Evolutionary conservation across 23 tunicate genomes (phyloP).

Genomic region (Diplosoma virens): DNA sequence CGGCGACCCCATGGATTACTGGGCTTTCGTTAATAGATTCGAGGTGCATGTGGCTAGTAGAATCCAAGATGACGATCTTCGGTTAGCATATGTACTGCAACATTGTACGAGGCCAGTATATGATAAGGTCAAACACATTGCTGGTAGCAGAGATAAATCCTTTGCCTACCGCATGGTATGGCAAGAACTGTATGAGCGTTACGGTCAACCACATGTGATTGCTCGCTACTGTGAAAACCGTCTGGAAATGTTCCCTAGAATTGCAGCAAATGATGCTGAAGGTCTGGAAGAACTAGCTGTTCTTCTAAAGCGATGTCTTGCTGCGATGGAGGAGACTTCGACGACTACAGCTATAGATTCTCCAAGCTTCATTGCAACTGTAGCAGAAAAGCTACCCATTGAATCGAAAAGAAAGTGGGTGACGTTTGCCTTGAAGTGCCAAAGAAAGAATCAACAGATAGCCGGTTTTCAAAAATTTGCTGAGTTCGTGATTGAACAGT

Average conservation of each 20-base stretch:
- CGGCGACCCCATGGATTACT: constrained; percentile 42
- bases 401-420: background rate
- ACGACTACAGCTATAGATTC: constrained; percentile 1
- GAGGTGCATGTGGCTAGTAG: constrained; percentile 25
- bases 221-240: constrained; percentile 15
- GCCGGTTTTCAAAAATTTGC: constrained; percentile 26
- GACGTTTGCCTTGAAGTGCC: background rate
- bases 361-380: background rate
- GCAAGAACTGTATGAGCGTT: constrained; percentile 23
- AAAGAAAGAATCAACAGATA: background rate
- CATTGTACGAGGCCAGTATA: constrained; percentile 18
- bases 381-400: constrained; percentile 17
- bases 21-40: constrained; percentile 26
- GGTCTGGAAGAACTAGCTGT: constrained; percentile 23
- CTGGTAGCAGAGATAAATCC: background rate
- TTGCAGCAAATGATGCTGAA: constrained; percentile 2
- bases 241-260: background rate
- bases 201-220: constrained; percentile 34
- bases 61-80: constrained; percentile 2
- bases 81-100: constrained; percentile 23
- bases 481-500: constrained; percentile 12
- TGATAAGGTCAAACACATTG: constrained; percentile 20
- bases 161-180: background rate
- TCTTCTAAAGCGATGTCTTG: background rate
- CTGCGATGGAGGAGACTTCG: background rate